Evolutionary conservation across 2,888 invertebrate genomes (phyloP).

Genomic region (Dynastes tityus): DNA sequence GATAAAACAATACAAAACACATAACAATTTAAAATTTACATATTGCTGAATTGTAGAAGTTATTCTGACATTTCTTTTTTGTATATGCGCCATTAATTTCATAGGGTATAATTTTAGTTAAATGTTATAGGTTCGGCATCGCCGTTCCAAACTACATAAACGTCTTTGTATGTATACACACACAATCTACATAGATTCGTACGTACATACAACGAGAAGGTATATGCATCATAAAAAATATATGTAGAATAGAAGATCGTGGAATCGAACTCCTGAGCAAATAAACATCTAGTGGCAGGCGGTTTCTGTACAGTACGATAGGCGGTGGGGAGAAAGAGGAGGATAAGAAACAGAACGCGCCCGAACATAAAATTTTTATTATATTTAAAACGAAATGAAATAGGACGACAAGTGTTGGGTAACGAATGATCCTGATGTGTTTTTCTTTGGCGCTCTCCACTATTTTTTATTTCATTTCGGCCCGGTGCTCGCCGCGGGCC

Average conservation of each 20-base stretch:
- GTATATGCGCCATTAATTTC: too few relatives aligned
- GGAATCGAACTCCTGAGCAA: conserved; percentile 17
- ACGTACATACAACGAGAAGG: neutral
- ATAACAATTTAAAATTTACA: too few relatives aligned
- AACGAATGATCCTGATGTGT: conserved; percentile 19
- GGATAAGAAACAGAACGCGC: neutral
- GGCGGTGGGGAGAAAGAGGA: neutral
- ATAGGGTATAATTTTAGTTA: too few relatives aligned
- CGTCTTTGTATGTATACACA: neutral
- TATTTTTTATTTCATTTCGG: conserved; percentile 1
- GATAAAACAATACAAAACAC: too few relatives aligned
- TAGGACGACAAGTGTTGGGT: conserved; percentile 20
- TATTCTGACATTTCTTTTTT: too few relatives aligned
- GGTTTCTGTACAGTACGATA: conserved; percentile 6
- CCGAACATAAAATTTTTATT: conserved; percentile 21
- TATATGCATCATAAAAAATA: conserved; percentile 13
- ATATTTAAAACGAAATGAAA: conserved; percentile 25
- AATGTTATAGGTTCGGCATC: too few relatives aligned
- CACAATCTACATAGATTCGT: neutral
- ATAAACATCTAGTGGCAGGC: conserved; percentile 16
- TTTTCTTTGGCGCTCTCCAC: neutral
- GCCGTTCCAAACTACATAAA: neutral
- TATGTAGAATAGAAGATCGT: conserved; percentile 17
- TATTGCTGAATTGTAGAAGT: too few relatives aligned
- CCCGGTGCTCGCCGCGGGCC: neutral